phyloP scores from a whole-genome alignment of 1,140 invertebrate species.

The Dermatophagoides farinae region DNA sequence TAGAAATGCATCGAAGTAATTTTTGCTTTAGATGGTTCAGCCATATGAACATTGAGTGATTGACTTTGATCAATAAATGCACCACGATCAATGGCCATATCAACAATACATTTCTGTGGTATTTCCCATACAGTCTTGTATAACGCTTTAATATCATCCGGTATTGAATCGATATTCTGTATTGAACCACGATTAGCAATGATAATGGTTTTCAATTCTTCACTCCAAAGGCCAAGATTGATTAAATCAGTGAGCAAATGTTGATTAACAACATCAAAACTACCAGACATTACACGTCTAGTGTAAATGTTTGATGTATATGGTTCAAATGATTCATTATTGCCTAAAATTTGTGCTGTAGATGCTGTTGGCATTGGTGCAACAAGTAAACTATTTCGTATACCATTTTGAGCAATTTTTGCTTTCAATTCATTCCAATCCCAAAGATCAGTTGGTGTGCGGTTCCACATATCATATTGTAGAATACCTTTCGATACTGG shows the following conservation, averaged over 20 bases:
- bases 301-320: conserved; percentile 96
- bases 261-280: conserved; percentile 74
- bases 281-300: conserved; percentile 70
- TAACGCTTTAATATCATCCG: conserved; percentile 63
- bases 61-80: conserved; percentile 98
- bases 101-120: conserved; percentile 71
- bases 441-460: conserved; percentile 66
- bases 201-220: conserved; percentile 87
- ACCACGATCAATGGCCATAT: conserved; percentile 94
- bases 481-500: conserved; percentile 88
- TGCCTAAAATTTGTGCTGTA: conserved; percentile 95
- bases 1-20: conserved; percentile 96
- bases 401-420: conserved; percentile 69
- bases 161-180: conserved; percentile 71
- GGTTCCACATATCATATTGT: conserved; percentile 96
- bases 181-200: conserved; percentile 81
- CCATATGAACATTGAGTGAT: conserved; percentile 89
- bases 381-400: conserved; percentile 79
- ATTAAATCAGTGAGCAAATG: conserved; percentile 84
- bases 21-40: conserved; percentile 75
- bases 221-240: conserved; percentile 71
- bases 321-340: conserved; percentile 95
- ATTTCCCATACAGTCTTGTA: conserved; percentile 99
- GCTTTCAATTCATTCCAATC: conserved; percentile 66
- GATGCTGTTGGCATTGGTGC: conserved; percentile 99